Evolutionary conservation across 1,140 invertebrate genomes (phyloP), one percentile per base, ranked within the genome.

Genomic region (Bacillus rossius): DNA sequence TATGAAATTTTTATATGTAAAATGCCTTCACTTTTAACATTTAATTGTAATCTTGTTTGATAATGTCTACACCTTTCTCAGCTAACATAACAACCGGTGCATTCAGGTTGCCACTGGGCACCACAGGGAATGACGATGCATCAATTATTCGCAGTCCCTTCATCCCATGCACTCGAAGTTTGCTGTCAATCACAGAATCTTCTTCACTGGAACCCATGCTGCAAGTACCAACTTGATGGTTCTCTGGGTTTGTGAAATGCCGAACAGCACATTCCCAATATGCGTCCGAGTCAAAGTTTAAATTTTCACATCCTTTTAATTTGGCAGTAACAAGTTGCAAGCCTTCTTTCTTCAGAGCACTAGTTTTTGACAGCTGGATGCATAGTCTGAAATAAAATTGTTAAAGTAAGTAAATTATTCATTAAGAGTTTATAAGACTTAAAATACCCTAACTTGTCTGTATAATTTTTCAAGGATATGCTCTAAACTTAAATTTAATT

Each of bases 121-220:
- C 81, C 1, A 71, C 67, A 0, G 89, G 89, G 84, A 91, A 89
- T n/a, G 90, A 77, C 20, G 87, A 90, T 0, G 86, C 87, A 68
- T 92, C 89, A 2, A 86, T 85, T 7, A 92, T 85, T 20, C 89
- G 75, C 3, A 91, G 75, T 4, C 84, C 78, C 37, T 80, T 77
- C 2, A 91, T 73, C 0, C 88, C 88, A 64, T 85, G 78, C 0
- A 90, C 86, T 60, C 70, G 69, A 10, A 74, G 51, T 43, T 65
- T 37, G 4, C 65, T 54, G 55, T 75, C 73, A 7, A 75, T 69
- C 8, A 76, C 73, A 10, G 72, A 56, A 1, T 51, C 57, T 7
- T 59, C 50, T 53, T 75, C 72, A 1, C 50, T 52, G 4, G 64
- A 64, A 1, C 49, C 79, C 79, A 81, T 81, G 62, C 74, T 77